These are phyloP conservation scores for Mugil cephalus DNA, from an alignment of 2,113 vertebrate genomes.

Conservation along the genomic window DNA sequence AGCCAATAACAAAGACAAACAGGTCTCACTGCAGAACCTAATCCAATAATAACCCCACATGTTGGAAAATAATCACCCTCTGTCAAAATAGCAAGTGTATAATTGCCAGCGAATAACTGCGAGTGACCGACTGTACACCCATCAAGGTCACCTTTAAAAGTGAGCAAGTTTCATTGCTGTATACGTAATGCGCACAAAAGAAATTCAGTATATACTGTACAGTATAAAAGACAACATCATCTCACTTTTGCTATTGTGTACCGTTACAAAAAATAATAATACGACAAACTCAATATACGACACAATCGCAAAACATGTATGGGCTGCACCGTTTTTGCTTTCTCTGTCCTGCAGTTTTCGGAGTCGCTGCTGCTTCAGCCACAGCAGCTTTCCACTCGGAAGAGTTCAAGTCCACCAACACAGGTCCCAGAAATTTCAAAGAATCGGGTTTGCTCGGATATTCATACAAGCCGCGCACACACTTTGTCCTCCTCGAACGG, in stretches of 20 bases:
- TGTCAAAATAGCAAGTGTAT: conserved; percentile 42
- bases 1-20: conserved; percentile 56
- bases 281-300: conserved; percentile 66
- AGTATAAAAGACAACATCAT: conserved; percentile 57
- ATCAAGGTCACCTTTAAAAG: conserved; percentile 51
- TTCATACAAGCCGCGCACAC: no score
- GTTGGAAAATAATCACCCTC: conserved; percentile 63
- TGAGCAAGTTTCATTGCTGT: conserved; percentile 21
- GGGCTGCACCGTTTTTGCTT: conserved; percentile 31
- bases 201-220: conserved; percentile 41
- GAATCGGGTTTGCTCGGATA: no score
- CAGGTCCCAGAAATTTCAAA: no score
- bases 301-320: conserved; percentile 50
- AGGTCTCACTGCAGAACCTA: conserved; percentile 53
- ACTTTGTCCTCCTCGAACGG: no score
- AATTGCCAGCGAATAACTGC: conserved; percentile 43
- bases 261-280: conserved; percentile 60
- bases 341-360: conserved; percentile 43
- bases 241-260: conserved; percentile 45
- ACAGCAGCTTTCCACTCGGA: conserved; percentile 51
- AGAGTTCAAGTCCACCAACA: conserved; percentile 27
- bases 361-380: conserved; percentile 40
- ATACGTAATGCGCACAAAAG: conserved; percentile 42
- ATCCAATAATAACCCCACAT: conserved; percentile 73
- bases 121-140: conserved; percentile 18